Conservation (phyloP, 2,888 invertebrate species). For the Nymphalis urticae region DNA sequence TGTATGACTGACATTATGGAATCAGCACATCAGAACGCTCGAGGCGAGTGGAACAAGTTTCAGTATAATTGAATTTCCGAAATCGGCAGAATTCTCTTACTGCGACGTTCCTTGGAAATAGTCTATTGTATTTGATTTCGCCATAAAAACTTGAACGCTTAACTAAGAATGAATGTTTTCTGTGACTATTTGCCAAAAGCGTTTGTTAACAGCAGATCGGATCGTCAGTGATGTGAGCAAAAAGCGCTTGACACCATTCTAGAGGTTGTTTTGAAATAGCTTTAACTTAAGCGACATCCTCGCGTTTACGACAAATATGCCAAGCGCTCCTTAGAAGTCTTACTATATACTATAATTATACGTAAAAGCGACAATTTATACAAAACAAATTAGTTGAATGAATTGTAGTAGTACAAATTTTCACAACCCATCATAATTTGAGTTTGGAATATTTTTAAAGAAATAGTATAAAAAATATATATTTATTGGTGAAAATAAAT, state of each 20-base stretch:
- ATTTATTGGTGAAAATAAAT: neutral
- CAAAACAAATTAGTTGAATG: neutral
- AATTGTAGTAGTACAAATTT: neutral
- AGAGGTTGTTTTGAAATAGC: constrained; percentile 27
- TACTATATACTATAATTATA: constrained; percentile 26
- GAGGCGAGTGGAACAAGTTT: constrained; percentile 52
- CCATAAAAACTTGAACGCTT: constrained; percentile 38
- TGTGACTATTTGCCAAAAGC: constrained; percentile 49
- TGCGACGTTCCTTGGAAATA: constrained; percentile 40
- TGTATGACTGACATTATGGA: constrained; percentile 62
- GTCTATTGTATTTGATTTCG: constrained; percentile 34
- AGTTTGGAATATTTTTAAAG: neutral
- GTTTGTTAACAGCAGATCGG: constrained; percentile 65
- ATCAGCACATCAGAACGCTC: constrained; percentile 59
- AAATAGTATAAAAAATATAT: too few species aligned
- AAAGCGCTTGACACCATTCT: constrained; percentile 40
- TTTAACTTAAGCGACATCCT: constrained; percentile 18
- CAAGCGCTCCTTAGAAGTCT: constrained; percentile 25
- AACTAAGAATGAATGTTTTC: constrained; percentile 34
- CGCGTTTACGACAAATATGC: constrained; percentile 34
- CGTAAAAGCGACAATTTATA: constrained; percentile 20
- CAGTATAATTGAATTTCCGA: constrained; percentile 57
- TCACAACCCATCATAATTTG: too few species aligned
- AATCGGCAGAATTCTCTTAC: constrained; percentile 46
- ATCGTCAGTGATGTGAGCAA: constrained; percentile 43